Evolutionary conservation across 2,113 vertebrate species (phyloP), one percentile per base, ranked within the genome.

Genomic region (Puffinus mauretanicus): DNA sequence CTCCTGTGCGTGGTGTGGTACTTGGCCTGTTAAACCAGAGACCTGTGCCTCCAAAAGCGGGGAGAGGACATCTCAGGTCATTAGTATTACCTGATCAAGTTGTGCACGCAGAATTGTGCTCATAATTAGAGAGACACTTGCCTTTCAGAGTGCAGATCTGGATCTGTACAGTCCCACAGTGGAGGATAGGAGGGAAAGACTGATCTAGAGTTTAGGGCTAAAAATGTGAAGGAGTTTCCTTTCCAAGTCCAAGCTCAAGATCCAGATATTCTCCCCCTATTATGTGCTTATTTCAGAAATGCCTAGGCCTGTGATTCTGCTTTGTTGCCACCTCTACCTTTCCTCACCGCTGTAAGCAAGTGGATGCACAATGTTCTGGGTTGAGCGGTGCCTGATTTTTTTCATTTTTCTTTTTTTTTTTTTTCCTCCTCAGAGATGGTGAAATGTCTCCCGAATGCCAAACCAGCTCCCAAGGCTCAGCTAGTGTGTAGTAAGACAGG

Each of bases 401-500:
- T 71, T 79, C 10, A 54, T 30, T 82, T 83, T 67, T 89, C 70
- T 91, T 73, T 69, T 57, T 17, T 46, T 67, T 40, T 40, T 69
- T 51, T 8, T 73, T 55, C 79, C 79, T 98, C 95, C 97, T 98
- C 98, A 99, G 99, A 99, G 97, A 97, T 92, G 25, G 98, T 98
- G 97, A 99, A 98, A 97, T 99, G 99, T 98, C 97, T 98, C 54
- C 98, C 98, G 14, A 98, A 98, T 91, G 97, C 98, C 95, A 99
- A 99, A 93, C 96, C 98, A 51, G 90, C 94, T 19, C 97, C 98
- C 16, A 98, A 97, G 84, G 98, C 98, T 91, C 99, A 99, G 95
- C 98, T 99, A 21, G 98, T 97, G 55, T 99, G 99, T 83, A 97
- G 98, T 92, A 99, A 98, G 96, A 98, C 82, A 2, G 99, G 98